phyloP scores from a whole-genome alignment of 1,140 invertebrate genomes.

The Cylas formicarius region DNA sequence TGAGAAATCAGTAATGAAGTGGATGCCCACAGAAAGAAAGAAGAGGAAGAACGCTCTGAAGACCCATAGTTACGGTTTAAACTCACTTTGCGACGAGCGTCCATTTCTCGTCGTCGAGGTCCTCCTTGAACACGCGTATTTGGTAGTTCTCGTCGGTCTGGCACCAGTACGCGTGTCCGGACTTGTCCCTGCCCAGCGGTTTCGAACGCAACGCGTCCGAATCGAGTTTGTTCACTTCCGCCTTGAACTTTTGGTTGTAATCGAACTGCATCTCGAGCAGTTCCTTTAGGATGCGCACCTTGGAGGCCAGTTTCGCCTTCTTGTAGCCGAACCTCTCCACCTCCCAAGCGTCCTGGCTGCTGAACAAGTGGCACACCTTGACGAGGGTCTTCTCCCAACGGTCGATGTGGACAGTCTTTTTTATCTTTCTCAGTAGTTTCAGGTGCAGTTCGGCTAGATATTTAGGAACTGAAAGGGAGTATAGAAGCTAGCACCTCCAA shows the following conservation, averaged over 20 bases:
- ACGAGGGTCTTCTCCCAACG: constrained; percentile 86
- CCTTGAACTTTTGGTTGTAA: constrained; percentile 87
- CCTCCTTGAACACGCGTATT: constrained; percentile 86
- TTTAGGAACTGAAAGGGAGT: constrained; percentile 62
- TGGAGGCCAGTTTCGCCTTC: constrained; percentile 78
- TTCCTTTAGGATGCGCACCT: constrained; percentile 82
- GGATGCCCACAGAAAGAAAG: not conserved
- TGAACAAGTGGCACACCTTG: constrained; percentile 86
- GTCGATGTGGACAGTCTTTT: constrained; percentile 70
- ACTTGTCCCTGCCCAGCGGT: constrained; percentile 83
- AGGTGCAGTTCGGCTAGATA: constrained; percentile 79
- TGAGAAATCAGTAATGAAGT: constrained; percentile 6
- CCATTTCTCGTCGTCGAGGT: constrained; percentile 94
- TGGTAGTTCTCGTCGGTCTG: constrained; percentile 84
- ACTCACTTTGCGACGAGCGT: constrained; percentile 77
- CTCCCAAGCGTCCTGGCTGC: constrained; percentile 91
- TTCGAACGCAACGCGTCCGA: constrained; percentile 73
- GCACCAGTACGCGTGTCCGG: constrained; percentile 88
- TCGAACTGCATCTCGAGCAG: constrained; percentile 93
- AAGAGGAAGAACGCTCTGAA: not conserved
- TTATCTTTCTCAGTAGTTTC: constrained; percentile 78
- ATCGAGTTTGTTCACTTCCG: constrained; percentile 75
- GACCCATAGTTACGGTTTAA: not conserved
- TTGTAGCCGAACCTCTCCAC: constrained; percentile 93
- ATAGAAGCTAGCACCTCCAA: too few species aligned